These are phyloP conservation scores for Struthidea cinerea DNA, from an alignment of 2,113 vertebrate genomes.

Conservation along the genomic window DNA sequence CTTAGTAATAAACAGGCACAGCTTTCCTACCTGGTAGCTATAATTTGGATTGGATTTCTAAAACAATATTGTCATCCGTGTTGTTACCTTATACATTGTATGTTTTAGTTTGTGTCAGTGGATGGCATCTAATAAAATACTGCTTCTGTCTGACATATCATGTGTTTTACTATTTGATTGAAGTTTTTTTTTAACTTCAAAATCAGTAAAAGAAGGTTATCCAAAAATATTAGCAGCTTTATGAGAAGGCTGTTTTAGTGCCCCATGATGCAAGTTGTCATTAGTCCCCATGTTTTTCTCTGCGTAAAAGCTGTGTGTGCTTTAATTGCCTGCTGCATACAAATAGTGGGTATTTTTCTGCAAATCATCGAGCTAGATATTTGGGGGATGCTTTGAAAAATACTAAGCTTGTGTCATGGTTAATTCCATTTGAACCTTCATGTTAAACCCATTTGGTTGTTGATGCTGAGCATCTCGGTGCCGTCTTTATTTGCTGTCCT, in stretches of 20 bases:
- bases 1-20: not conserved
- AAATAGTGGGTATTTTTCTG: not conserved
- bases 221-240: not conserved
- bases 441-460: not conserved
- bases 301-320: not conserved
- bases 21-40: not conserved
- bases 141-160: not conserved
- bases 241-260: not conserved
- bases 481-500: not conserved
- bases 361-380: not conserved
- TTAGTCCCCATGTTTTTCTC: not conserved
- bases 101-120: not conserved
- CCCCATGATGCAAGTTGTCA: not conserved
- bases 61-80: not conserved
- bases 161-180: not conserved
- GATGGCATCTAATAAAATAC: not conserved
- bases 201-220: not conserved
- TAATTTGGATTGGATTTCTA: not conserved
- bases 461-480: not conserved
- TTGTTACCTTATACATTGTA: not conserved
- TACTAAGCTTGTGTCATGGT: not conserved
- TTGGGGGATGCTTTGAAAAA: not conserved
- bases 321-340: not conserved
- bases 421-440: not conserved
- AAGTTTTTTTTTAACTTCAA: not conserved